Percentiles rank a stretch among this genome's conserved stretches.
These are phyloP conservation scores for Eurystomus gularis DNA, from an alignment of 2,113 vertebrate species.

Conservation along the genomic window DNA sequence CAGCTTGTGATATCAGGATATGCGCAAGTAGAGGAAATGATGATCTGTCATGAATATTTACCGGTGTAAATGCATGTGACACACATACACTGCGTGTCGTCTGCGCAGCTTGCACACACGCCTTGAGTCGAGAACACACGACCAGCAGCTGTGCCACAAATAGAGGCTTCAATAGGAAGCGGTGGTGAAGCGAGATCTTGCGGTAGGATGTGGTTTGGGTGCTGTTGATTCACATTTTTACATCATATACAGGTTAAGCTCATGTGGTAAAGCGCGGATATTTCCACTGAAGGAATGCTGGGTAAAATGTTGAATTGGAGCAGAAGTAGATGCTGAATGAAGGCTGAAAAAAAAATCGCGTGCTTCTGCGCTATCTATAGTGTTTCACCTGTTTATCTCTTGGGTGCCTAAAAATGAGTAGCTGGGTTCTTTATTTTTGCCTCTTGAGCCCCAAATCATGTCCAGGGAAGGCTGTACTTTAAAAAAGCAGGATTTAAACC, in stretches of 20 bases:
- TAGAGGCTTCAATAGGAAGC: slow-evolving; percentile 38
- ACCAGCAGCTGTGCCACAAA: not conserved
- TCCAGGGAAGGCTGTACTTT: not conserved
- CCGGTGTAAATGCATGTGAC: not conserved
- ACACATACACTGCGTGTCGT: not conserved
- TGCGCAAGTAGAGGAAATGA: not conserved
- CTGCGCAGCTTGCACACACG: not conserved
- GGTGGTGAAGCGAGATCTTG: not conserved
- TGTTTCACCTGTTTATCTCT: not conserved
- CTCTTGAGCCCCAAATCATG: not conserved
- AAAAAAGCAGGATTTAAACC: not conserved
- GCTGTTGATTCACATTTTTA: slow-evolving; percentile 12
- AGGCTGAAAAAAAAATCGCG: not conserved
- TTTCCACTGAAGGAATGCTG: not conserved
- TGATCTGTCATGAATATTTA: not conserved
- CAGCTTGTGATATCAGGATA: not conserved
- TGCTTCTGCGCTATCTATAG: not conserved
- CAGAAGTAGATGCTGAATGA: slow-evolving; percentile 37
- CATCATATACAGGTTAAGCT: not conserved
- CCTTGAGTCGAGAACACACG: fast-evolving
- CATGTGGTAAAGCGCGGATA: not conserved
- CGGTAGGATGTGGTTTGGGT: slow-evolving; percentile 57
- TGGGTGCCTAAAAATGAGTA: not conserved
- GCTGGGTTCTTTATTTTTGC: not conserved
- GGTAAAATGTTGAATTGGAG: slow-evolving; percentile 34